Conservation (phyloP, 1,140 invertebrate genomes). For the Amphibalanus amphitrite region DNA sequence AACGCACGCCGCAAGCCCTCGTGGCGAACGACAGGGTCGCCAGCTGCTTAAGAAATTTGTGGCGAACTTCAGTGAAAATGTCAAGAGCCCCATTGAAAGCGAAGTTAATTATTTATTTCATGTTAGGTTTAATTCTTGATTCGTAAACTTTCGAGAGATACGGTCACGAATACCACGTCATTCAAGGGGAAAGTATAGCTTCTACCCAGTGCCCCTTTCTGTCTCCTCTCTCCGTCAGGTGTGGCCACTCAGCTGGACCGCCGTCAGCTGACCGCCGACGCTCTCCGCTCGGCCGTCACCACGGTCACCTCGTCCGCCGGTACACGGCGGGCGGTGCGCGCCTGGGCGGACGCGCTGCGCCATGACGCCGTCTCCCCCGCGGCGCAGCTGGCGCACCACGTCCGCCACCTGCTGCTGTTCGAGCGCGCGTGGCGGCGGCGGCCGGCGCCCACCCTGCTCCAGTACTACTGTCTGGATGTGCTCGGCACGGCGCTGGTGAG, state of each 20-base stretch:
- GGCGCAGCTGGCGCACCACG: background rate
- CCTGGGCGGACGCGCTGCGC: background rate
- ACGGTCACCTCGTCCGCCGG: background rate
- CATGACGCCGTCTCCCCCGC: background rate
- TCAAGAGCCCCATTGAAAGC: too few relatives aligned
- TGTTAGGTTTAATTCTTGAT: too few relatives aligned
- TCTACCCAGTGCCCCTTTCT: too few relatives aligned
- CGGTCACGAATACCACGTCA: too few relatives aligned
- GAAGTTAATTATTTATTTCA: too few relatives aligned
- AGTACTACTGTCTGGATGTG: background rate
- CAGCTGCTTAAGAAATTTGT: too few relatives aligned
- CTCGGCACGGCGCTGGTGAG: background rate
- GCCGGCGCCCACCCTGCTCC: background rate
- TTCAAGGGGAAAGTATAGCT: too few relatives aligned
- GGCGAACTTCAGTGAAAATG: too few relatives aligned
- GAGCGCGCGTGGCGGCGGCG: too few relatives aligned
- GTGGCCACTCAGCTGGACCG: background rate
- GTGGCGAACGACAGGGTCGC: too few relatives aligned
- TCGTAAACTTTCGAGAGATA: too few relatives aligned
- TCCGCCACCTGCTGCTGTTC: background rate
- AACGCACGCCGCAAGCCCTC: too few relatives aligned
- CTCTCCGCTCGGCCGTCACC: background rate
- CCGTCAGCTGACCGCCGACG: background rate
- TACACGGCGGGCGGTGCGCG: background rate
- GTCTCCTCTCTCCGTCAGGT: background rate